Evolutionary conservation across 2,888 invertebrate genomes (phyloP).

Genomic region (Diploptera punctata): DNA sequence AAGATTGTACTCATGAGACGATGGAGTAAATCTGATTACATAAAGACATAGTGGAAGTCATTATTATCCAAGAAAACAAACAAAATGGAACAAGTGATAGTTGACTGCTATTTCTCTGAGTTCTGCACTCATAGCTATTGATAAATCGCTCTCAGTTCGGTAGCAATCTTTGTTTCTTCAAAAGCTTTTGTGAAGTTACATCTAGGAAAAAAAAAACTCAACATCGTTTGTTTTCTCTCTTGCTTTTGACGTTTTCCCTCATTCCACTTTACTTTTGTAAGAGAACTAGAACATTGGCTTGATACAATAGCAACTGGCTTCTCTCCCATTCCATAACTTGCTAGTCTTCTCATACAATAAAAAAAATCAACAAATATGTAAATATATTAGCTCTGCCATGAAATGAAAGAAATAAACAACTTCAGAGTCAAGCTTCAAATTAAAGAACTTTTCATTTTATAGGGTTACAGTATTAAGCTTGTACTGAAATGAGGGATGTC

Average conservation of each 20-base stretch:
- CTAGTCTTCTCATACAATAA: background rate
- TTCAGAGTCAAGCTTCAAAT: no score
- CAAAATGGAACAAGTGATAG: no score
- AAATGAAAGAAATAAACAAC: no score
- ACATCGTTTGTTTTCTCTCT: slow-evolving; percentile 8
- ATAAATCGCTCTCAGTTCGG: slow-evolving; percentile 18
- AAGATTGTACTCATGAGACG: no score
- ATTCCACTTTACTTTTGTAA: slow-evolving; percentile 1
- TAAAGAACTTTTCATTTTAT: no score
- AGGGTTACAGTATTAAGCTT: no score
- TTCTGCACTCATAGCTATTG: slow-evolving; percentile 11
- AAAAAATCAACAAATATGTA: slow-evolving; percentile 9
- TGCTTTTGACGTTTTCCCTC: slow-evolving; percentile 15
- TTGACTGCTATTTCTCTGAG: background rate
- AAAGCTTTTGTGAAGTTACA: slow-evolving; percentile 15
- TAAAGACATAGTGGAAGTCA: background rate
- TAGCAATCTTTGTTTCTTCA: slow-evolving; percentile 25
- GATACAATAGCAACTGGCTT: slow-evolving; percentile 6
- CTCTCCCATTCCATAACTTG: no score
- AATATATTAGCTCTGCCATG: background rate
- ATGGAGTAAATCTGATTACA: no score
- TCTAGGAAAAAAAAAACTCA: background rate
- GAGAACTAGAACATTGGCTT: slow-evolving; percentile 7
- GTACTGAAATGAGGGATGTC: no score
- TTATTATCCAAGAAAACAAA: background rate